Evolutionary conservation across 2,888 invertebrate species (phyloP), one percentile per base, ranked within the genome.

Genomic region (Caradrina clavipalpis): DNA sequence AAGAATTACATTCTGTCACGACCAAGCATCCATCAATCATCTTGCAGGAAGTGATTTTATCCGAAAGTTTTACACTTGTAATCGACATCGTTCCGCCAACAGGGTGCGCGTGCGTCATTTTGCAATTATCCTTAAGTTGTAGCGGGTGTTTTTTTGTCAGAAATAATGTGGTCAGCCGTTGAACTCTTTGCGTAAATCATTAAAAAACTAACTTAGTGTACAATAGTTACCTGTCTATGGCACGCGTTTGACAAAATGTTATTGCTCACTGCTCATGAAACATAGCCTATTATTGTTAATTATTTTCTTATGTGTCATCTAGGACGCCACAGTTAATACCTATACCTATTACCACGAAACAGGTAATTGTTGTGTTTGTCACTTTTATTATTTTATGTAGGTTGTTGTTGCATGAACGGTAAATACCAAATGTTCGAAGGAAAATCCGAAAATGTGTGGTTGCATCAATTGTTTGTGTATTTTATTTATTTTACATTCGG

Each of bases 81-180:
- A 51, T 26, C 21, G 31, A 31, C n/a, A 45, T 53, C 42, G 21
- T 47, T 59, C 54, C 35, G 21, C 62, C 61, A 45, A 59, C 50
- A 63, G 39, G 35, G 31, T 55, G 35, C 31, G 35, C 13, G 5
- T 58, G 61, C 66, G 69, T 56, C 66, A 70, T 69, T 57, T 66
- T 13, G 42, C 53, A 65, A 56, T 74, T 57, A 64, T 59, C 65
- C 67, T 66, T 55, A 56, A 51, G 21, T 21, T 47, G 42, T 74
- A 64, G 51, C 42, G 35, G 58, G 35, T 47, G 35, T 55, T 64
- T 59, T 68, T 54, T 68, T 53, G 63, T 78, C 81, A 74, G 49
- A 6, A 61, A 73, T 58, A 69, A 73, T 81, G 68, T 82, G 69
- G 70, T 70, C 59, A 73, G 72, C 56, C 69, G 35, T 65, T 59